These are phyloP conservation scores for Poeciliopsis presidionis DNA, from an alignment of 2,797 vertebrate species.

Conservation along the genomic window DNA sequence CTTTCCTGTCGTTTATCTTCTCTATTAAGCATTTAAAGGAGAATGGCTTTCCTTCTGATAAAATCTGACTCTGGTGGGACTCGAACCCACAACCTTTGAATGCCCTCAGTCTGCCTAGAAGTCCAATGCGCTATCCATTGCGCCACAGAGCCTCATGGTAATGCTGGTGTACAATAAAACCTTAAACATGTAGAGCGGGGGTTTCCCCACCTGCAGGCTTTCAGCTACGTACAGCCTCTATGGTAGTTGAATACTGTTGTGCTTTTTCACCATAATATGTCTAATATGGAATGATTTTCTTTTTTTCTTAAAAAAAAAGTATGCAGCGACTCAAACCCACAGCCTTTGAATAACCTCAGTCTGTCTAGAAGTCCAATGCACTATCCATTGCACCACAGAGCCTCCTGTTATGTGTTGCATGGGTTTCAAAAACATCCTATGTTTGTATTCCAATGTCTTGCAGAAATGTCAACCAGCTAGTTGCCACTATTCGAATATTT, in stretches of 20 bases:
- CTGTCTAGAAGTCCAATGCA: slow-evolving; percentile 93
- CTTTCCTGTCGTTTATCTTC: background rate
- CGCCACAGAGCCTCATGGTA: slow-evolving; percentile 87
- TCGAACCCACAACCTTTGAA: slow-evolving; percentile 90
- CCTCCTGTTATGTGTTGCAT: slow-evolving; percentile 50
- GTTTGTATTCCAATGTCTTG: no score
- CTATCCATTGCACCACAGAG: slow-evolving; percentile 99
- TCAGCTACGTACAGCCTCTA: no score
- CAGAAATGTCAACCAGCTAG: no score
- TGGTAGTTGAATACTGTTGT: no score
- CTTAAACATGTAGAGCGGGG: no score
- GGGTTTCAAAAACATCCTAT: no score
- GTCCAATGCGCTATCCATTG: slow-evolving; percentile 99
- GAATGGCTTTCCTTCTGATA: background rate
- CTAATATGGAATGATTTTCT: no score
- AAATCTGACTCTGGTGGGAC: slow-evolving; percentile 83
- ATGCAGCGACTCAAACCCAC: slow-evolving; percentile 83
- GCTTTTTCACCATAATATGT: no score
- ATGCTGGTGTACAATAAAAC: no score
- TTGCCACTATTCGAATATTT: no score
- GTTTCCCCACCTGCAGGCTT: no score
- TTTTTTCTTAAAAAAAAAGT: no score
- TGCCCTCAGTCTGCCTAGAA: slow-evolving; percentile 77
- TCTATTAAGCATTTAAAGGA: background rate
- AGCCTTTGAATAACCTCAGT: slow-evolving; percentile 82